Evolutionary conservation across 2,113 vertebrate genomes (phyloP), one percentile per base, ranked within the genome.

Genomic region (Ornithorhynchus anatinus): DNA sequence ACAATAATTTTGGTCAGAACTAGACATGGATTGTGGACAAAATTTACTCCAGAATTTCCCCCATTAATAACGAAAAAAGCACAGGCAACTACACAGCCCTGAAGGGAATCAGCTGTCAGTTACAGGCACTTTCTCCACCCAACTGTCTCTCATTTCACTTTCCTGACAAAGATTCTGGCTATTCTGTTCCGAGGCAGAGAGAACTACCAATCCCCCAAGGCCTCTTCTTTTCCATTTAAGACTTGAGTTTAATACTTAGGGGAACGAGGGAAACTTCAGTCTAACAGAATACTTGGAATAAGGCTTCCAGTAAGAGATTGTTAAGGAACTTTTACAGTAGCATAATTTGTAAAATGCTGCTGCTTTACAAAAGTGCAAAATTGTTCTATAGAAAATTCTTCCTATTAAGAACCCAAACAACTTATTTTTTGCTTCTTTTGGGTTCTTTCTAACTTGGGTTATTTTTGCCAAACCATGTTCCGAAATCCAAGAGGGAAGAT

Each of bases 1-100:
- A 40, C 5, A 37, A 11, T 77, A 72, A 77, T 59, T 52, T 58
- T 63, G 67, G 57, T 23, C 10, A 70, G 39, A 67, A 72, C 52
- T 47, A 66, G 33, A 32, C 22, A 75, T 31, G 50, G 25, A 17
- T 48, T 62, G 20, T 58, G 17, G 69, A 72, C 4, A 29, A 14
- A 35, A 78, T 45, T 82, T 53, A 39, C 57, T 20, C 33, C 27
- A 70, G 43, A 62, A 64, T 68, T 54, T 53, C 20, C n/a, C 48
- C 61, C 58, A 54, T 35, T 52, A 63, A 57, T 17, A 57, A 67
- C 48, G n/a, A 57, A 44, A 62, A 25, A 22, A 48, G 3, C 9
- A 12, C 22, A 43, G 3, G 48, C 0, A 3, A 23, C 19, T 43
- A 29, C 8, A 31, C 1, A 52, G n/a, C n/a, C n/a, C n/a, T n/a